phyloP scores from a whole-genome alignment of 2,797 vertebrate species.

The Myotis findleyi region DNA sequence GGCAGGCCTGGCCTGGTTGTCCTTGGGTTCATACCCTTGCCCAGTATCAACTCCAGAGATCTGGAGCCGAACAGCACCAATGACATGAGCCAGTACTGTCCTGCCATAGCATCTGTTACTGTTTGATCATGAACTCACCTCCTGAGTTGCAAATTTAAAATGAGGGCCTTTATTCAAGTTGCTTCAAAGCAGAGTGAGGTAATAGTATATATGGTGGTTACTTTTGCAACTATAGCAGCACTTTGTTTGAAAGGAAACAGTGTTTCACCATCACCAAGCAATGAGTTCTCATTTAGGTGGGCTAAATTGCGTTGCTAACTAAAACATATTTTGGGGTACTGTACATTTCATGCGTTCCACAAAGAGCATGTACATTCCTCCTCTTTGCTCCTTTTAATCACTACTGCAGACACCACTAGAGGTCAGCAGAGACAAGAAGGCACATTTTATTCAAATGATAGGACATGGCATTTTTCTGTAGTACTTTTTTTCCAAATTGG shows the following conservation, averaged over 20 bases:
- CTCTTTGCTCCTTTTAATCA: neutral
- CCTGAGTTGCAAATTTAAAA: neutral
- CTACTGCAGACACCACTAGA: neutral
- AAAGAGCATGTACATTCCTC: neutral
- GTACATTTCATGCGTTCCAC: neutral
- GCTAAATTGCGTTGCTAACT: neutral
- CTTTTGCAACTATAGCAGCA: neutral
- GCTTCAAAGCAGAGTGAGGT: neutral
- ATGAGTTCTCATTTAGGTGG: neutral
- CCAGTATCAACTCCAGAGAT: neutral
- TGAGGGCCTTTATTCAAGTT: neutral
- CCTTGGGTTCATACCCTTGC: neutral
- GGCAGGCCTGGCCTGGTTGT: neutral
- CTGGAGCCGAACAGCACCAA: neutral
- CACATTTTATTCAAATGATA: neutral
- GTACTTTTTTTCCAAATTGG: neutral
- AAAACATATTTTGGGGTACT: neutral
- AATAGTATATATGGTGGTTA: neutral
- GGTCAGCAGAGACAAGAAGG: slow-evolving; percentile 18
- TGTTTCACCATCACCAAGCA: neutral
- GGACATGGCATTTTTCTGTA: neutral
- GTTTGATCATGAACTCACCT: neutral
- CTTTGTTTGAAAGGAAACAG: neutral
- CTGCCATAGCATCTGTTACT: neutral
- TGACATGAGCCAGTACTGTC: rapidly evolving